Percentiles rank a stretch among this genome's conserved stretches.
Evolutionary conservation across 2,888 invertebrate species (phyloP).

Genomic region (Helobdella robusta): DNA sequence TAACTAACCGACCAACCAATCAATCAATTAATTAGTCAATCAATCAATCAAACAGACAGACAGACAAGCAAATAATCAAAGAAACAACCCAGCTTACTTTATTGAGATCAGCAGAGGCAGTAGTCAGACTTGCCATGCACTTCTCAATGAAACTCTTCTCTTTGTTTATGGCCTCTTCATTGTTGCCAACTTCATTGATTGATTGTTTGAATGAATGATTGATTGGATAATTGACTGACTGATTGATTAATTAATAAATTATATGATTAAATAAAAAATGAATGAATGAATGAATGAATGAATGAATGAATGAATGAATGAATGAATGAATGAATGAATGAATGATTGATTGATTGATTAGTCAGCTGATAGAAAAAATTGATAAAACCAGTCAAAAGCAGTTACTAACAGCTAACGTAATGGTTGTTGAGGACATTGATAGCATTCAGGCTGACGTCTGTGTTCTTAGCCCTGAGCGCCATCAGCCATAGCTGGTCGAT

Average conservation of each 20-base stretch:
- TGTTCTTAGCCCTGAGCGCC: constrained; percentile 76
- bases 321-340: too few relatives aligned
- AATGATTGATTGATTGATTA: not conserved
- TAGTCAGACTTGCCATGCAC: constrained; percentile 73
- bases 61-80: not conserved
- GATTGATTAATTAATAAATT: too few relatives aligned
- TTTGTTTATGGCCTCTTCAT: constrained; percentile 63
- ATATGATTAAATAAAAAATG: too few relatives aligned
- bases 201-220: too few relatives aligned
- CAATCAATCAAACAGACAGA: not conserved
- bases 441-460: constrained; percentile 86
- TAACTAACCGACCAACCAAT: not conserved
- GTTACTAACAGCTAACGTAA: constrained; percentile 64
- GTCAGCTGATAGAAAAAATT: not conserved
- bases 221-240: too few relatives aligned
- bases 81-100: constrained; percentile 23
- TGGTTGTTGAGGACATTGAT: constrained; percentile 87
- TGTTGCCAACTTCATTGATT: constrained; percentile 37
- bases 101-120: constrained; percentile 31
- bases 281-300: too few relatives aligned
- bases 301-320: not conserved
- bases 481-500: constrained; percentile 93
- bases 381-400: not conserved
- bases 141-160: constrained; percentile 85
- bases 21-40: not conserved